Evolutionary conservation across 1,140 invertebrate species (phyloP).

Genomic region (Drosophila orosa): DNA sequence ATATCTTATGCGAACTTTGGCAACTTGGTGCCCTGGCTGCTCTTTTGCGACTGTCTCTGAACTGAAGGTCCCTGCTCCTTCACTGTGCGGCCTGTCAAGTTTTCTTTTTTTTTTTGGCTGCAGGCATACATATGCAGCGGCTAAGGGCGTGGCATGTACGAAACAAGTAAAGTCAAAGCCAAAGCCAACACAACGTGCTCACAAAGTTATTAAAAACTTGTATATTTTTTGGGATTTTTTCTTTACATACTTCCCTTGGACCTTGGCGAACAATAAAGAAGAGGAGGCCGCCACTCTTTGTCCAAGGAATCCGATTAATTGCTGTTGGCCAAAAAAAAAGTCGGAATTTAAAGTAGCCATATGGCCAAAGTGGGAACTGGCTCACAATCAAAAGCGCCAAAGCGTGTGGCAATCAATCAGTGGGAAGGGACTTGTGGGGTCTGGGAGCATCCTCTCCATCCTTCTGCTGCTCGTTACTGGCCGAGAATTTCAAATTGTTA

Average conservation of each 20-base stretch:
- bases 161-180: conserved; percentile 11
- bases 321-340: conserved; percentile 35
- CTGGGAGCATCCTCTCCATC: conserved; percentile 7
- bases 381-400: conserved; percentile 65
- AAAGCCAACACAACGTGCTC: conserved; percentile 9
- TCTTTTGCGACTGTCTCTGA: conserved; percentile 17
- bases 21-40: conserved; percentile 40
- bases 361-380: conserved; percentile 59
- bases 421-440: background rate
- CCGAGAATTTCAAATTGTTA: conserved; percentile 79
- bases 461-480: conserved; percentile 54
- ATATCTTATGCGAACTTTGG: conserved; percentile 42
- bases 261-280: background rate
- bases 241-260: background rate
- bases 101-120: conserved; percentile 36
- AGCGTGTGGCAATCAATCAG: conserved; percentile 73
- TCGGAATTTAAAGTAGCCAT: conserved; percentile 62
- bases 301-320: conserved; percentile 42
- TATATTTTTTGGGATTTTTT: background rate
- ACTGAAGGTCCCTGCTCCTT: conserved; percentile 7
- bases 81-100: conserved; percentile 43
- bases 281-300: conserved; percentile 1
- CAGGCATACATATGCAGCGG: conserved; percentile 29
- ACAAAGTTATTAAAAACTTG: conserved; percentile 53
- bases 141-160: conserved; percentile 19